Percentiles rank a stretch among this genome's conserved stretches.
Evolutionary conservation across 1,140 invertebrate species (phyloP).

Genomic region (Drosophila auraria): DNA sequence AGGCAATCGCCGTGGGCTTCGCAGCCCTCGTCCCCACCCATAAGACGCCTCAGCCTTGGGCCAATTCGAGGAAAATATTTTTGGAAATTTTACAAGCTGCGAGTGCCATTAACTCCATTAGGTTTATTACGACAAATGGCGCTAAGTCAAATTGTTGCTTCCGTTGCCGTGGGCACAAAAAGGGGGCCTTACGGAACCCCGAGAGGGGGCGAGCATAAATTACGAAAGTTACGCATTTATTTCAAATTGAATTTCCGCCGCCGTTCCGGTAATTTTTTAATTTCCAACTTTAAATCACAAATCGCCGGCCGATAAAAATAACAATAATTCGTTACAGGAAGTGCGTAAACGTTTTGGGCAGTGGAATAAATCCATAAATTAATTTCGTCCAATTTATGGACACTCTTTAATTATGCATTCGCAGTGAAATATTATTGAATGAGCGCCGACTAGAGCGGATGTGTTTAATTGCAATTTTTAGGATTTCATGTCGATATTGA

Average conservation of each 20-base stretch:
- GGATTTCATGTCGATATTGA: slow-evolving; percentile 6
- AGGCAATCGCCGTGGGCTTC: slow-evolving; percentile 6
- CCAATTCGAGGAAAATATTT: slow-evolving; percentile 61
- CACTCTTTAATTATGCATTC: slow-evolving; percentile 32
- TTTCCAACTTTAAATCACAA: slow-evolving; percentile 40
- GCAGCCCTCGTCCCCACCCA: background rate
- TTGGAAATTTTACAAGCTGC: slow-evolving; percentile 61
- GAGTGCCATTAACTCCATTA: slow-evolving; percentile 68
- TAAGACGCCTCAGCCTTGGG: slow-evolving; percentile 16
- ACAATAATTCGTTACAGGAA: slow-evolving; percentile 55
- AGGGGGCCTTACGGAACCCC: background rate
- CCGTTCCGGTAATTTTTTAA: slow-evolving; percentile 41
- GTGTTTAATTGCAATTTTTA: slow-evolving; percentile 27
- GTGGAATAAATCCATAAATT: slow-evolving; percentile 43
- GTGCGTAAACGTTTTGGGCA: slow-evolving; percentile 19
- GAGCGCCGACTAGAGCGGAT: slow-evolving; percentile 11
- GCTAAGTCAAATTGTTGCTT: slow-evolving; percentile 72
- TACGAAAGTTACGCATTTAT: slow-evolving; percentile 67
- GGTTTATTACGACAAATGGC: slow-evolving; percentile 68
- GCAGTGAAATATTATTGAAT: slow-evolving; percentile 6
- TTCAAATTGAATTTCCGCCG: slow-evolving; percentile 67
- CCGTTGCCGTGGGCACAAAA: slow-evolving; percentile 31
- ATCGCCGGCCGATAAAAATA: slow-evolving; percentile 12
- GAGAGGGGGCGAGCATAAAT: slow-evolving; percentile 52
- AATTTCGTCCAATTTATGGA: slow-evolving; percentile 18